phyloP scores from a whole-genome alignment of 35 echinoderm and acorn worm species.

The Lytechinus variegatus region DNA sequence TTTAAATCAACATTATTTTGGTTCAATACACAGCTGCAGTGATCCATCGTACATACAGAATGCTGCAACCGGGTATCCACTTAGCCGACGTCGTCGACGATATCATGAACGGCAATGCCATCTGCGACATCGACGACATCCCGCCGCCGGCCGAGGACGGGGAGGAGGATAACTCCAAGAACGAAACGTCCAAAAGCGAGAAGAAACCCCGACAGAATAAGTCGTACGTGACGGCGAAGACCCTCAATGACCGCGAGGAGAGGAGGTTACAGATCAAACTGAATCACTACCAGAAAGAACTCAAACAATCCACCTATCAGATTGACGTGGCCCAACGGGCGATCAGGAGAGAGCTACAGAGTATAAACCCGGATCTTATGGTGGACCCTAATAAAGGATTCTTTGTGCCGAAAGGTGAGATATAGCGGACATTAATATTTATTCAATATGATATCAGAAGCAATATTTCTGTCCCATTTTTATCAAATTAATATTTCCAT shows the following conservation, averaged over 20 bases:
- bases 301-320: constrained; percentile 34
- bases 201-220: constrained; percentile 61
- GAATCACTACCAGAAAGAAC: constrained; percentile 58
- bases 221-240: constrained; percentile 60
- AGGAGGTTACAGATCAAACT: constrained; percentile 38
- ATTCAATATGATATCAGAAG: too few species aligned
- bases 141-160: constrained; percentile 1
- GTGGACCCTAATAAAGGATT: constrained; percentile 62
- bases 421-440: background rate
- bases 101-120: background rate
- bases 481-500: too few species aligned
- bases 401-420: constrained; percentile 51
- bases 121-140: background rate
- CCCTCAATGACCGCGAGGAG: constrained; percentile 62
- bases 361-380: constrained; percentile 61
- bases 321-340: constrained; percentile 50
- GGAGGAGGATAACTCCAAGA: constrained; percentile 33
- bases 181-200: constrained; percentile 41
- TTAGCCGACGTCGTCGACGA: constrained; percentile 20
- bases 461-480: too few species aligned
- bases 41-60: background rate
- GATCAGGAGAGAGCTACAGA: constrained; percentile 52
- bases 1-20: too few species aligned
- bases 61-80: background rate
- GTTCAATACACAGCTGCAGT: background rate